A percentile compares a stretch with the other conserved stretches of the same genome.
Evolutionary conservation across 1,140 invertebrate species (phyloP).

Genomic region (Heliconius hewitsoni): DNA sequence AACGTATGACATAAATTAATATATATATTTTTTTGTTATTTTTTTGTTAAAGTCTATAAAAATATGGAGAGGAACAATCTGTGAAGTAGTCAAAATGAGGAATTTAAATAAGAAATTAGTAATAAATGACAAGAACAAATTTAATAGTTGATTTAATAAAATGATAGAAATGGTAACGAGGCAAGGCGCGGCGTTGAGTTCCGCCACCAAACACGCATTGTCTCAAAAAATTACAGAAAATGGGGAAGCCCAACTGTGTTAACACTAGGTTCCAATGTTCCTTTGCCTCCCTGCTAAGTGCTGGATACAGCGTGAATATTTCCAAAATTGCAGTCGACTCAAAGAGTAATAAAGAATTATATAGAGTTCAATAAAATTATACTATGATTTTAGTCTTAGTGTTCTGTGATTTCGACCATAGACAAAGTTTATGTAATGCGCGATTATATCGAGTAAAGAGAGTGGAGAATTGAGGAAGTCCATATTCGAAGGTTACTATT

Average conservation of each 20-base stretch:
- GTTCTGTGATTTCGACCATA: conserved; percentile 19
- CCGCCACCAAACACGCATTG: no score
- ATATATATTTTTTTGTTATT: neutral
- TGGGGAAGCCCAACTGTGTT: no score
- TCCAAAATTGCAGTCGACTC: neutral
- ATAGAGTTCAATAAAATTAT: neutral
- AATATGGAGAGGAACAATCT: neutral
- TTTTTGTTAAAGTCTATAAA: no score
- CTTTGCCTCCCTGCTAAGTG: no score
- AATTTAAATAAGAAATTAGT: no score
- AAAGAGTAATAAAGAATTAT: neutral
- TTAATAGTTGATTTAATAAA: no score
- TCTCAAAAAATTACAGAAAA: no score
- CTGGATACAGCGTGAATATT: no score
- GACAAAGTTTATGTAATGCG: conserved; percentile 44
- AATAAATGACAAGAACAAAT: no score
- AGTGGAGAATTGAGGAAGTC: conserved; percentile 49
- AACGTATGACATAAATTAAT: neutral
- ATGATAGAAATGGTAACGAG: no score
- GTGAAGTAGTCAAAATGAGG: neutral
- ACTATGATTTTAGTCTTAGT: neutral
- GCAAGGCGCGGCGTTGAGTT: no score
- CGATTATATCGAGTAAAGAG: conserved; percentile 32
- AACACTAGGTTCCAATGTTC: no score
- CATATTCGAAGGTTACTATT: conserved; percentile 36